These are phyloP conservation scores for Hypanus sabinus DNA, from an alignment of 2,113 vertebrate species.

Conservation along the genomic window DNA sequence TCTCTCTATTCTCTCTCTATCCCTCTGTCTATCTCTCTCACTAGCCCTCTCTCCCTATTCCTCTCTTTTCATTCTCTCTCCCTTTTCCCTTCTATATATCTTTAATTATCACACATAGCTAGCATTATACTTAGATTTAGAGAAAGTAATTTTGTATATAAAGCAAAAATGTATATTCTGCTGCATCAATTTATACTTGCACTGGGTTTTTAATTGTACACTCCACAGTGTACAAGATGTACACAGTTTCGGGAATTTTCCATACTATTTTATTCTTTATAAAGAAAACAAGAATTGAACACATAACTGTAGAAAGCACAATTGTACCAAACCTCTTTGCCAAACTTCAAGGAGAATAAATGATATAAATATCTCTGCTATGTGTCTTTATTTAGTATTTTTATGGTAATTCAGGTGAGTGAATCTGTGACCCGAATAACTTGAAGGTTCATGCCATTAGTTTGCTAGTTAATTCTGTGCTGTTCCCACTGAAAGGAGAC, in stretches of 20 bases:
- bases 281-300: conserved; percentile 36
- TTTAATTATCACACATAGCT: conserved; percentile 4
- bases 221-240: conserved; percentile 16
- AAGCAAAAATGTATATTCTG: conserved; percentile 36
- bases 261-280: conserved; percentile 38
- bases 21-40: conserved; percentile 38
- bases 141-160: conserved; percentile 36
- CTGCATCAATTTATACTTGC: conserved; percentile 36
- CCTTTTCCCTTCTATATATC: neutral
- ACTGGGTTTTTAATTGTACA: conserved; percentile 35
- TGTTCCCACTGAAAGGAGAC: neutral
- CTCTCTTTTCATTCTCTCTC: neutral
- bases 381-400: neutral
- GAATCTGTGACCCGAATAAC: neutral
- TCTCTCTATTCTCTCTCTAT: conserved; percentile 6
- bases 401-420: no score
- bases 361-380: neutral
- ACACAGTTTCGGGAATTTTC: conserved; percentile 35
- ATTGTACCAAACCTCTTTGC: conserved; percentile 37
- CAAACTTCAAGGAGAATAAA: conserved; percentile 38
- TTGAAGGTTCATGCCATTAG: neutral
- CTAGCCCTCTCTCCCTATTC: neutral
- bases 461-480: neutral
- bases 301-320: conserved; percentile 37
- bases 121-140: conserved; percentile 36